Evolutionary conservation across 2,797 vertebrate species (phyloP), one percentile per base, ranked within the genome.

Genomic region (Mormyrus hasselquistii): DNA sequence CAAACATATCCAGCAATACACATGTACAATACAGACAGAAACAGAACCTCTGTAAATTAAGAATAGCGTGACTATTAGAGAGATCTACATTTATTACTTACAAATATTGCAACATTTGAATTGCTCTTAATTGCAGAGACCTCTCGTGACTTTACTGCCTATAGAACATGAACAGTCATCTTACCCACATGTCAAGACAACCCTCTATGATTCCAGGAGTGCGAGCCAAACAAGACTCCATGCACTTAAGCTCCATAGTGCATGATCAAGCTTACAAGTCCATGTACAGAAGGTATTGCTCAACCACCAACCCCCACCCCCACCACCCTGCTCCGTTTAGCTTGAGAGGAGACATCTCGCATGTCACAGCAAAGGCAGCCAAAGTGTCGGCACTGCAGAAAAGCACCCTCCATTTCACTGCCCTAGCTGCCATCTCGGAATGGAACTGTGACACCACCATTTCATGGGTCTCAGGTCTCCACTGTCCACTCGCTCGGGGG

Each of bases 311-410:
- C 79, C 79, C 79, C 47, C 41, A n/a, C 38, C 79, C 79, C 79
- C 79, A 34, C 25, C 25, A 14, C 65, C 29, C 65, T 6, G 82
- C 82, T 38, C 25, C 53, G 29, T 38, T 19, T 87, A 86, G 83
- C 47, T 52, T 25, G 22, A 86, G 47, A 86, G 50, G 83, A 96
- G 96, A 96, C 96, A 95, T 96, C 95, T 96, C 92, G 95, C 95
- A 95, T 95, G 95, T 96, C 95, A 96, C 95, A 95, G 94, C 92
- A 93, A 95, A 96, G 94, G 94, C 94, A 96, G 92, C 85, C 93
- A 94, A 95, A 95, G 93, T 96, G 95, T 95, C 96, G 93, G 94
- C 94, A 95, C 92, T 93, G 95, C 95, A 96, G 92, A 94, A 95
- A 93, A 90, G 73, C 94, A 91, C 94, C 92, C 95, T 94, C 94